These are phyloP conservation scores for Lepus timidus DNA, from an alignment of 2,113 vertebrate genomes.

Conservation along the genomic window DNA sequence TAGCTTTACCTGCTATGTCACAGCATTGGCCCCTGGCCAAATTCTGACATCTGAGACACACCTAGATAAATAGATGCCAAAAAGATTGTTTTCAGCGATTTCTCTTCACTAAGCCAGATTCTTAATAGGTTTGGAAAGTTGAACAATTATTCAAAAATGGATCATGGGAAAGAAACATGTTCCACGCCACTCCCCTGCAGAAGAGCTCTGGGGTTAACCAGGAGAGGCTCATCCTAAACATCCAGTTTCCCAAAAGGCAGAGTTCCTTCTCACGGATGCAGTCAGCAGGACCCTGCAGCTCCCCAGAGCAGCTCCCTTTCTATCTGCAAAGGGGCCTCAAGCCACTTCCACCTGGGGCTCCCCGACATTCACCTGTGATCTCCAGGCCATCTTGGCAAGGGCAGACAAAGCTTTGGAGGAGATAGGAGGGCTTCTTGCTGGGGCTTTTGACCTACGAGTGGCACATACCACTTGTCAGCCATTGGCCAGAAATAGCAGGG, in stretches of 20 bases:
- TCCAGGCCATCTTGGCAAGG: neutral
- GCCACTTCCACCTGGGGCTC: neutral
- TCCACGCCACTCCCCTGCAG: neutral
- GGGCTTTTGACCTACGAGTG: neutral
- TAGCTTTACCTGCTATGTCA: no score
- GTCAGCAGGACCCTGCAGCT: neutral
- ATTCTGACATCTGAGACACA: neutral
- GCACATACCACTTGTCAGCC: neutral
- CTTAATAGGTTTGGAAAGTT: neutral
- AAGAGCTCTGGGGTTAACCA: neutral
- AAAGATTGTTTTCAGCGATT: slow-evolving; percentile 2
- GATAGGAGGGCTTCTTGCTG: neutral
- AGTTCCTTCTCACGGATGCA: neutral
- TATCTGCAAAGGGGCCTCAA: no score
- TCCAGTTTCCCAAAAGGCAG: neutral
- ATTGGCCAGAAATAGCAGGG: neutral
- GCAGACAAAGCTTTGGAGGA: neutral
- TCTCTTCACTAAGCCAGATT: slow-evolving; percentile 18
- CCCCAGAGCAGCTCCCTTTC: neutral
- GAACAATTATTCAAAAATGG: slow-evolving; percentile 28
- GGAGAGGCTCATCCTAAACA: neutral
- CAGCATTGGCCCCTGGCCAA: neutral
- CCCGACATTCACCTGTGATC: neutral
- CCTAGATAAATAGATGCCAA: neutral
- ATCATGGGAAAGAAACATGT: neutral